Base-by-base conservation (phyloP, 2,888 invertebrate species). In the Acanthosoma haemorrhoidale region DNA sequence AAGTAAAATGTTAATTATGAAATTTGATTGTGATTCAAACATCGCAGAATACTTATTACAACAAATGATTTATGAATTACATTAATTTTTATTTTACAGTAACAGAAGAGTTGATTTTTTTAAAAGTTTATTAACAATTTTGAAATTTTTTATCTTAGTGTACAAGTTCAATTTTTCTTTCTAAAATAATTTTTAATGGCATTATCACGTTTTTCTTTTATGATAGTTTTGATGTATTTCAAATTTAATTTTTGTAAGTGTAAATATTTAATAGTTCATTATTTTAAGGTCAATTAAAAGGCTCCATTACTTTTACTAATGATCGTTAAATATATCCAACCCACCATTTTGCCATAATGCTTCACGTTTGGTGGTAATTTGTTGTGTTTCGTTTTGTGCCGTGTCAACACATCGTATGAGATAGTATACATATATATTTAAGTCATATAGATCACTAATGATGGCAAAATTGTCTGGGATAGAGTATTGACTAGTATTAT, bases 401-500 rank as follows among this genome's bases (percentile, higher is more conserved):
- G 29, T 51, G 51, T n/a, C 51, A n/a, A 25, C n/a, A 25, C 25
- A 25, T 25, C 29, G 25, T n/a, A n/a, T n/a, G n/a, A n/a, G n/a
- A n/a, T n/a, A n/a, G n/a, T n/a, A 21, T 51, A 51, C 21, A n/a
- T 51, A 25, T 25, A 25, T 21, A 25, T 6, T 25, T 29, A 25
- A 41, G 15, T 64, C 64, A 64, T 64, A 64, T 64, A 64, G 64
- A 64, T 64, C 64, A 64, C 64, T 64, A 64, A 64, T 64, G 64
- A 64, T 64, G 64, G 64, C 41, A 64, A 64, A 64, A 64, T 29
- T 64, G 9, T 18, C 31, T 32, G 59, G 59, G 34, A 36, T 36
- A 36, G 8, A 15, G 16, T 34, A 15, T 59, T 16, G 16, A n/a
- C 59, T 13, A 36, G 8, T 11, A 31, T 32, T 32, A 16, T 59